Conservation (phyloP, 2,113 vertebrate species). For the Takifugu flavidus region DNA sequence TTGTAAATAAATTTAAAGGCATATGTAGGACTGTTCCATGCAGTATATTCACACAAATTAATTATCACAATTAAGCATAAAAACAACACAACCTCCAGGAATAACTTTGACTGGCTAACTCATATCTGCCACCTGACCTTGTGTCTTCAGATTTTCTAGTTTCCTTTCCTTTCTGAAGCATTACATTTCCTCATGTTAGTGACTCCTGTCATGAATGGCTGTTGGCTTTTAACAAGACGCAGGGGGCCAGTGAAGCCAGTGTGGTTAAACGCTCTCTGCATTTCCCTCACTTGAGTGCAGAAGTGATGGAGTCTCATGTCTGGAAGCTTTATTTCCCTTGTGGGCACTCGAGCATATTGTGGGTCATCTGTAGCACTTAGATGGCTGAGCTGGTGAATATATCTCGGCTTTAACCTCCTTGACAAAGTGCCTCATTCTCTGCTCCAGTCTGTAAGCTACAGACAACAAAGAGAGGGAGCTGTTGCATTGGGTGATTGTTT, state of each 20-base stretch:
- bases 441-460: conserved; percentile 32
- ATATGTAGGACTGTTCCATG: no score
- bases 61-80: no score
- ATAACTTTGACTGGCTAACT: no score
- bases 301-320: conserved; percentile 71
- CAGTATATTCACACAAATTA: no score
- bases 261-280: conserved; percentile 63
- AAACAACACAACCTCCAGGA: no score
- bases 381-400: conserved; percentile 59
- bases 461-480: conserved; percentile 29
- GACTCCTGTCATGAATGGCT: conserved; percentile 68
- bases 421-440: conserved; percentile 39
- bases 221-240: conserved; percentile 68
- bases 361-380: conserved; percentile 72
- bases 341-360: conserved; percentile 69
- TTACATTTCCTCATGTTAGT: conserved; percentile 69
- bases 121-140: conserved; percentile 32
- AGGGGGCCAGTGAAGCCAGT: conserved; percentile 60
- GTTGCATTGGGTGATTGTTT: conserved; percentile 28
- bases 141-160: conserved; percentile 14
- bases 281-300: conserved; percentile 56
- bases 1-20: no score
- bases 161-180: conserved; percentile 51
- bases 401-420: conserved; percentile 54
- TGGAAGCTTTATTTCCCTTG: conserved; percentile 74